Percentiles rank a stretch among this genome's conserved stretches.
Evolutionary conservation across 2,797 vertebrate genomes (phyloP).

Genomic region (Morelia viridis): DNA sequence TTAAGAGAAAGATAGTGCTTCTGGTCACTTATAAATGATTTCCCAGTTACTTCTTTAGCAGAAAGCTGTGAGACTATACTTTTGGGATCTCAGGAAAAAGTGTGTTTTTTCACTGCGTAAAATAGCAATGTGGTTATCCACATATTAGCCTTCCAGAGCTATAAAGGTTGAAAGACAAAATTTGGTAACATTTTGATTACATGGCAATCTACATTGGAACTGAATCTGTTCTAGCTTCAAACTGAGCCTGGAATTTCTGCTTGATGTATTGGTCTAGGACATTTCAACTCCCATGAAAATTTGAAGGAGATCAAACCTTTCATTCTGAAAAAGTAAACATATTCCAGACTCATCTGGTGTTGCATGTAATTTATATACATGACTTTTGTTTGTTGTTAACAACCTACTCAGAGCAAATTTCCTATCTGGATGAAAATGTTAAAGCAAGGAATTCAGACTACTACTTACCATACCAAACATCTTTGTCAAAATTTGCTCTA

Average conservation of each 20-base stretch:
- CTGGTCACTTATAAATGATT: accelerated
- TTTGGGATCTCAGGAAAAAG: not conserved
- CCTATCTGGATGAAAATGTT: not conserved
- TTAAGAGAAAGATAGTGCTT: not conserved
- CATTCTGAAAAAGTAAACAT: not conserved
- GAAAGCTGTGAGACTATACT: not conserved
- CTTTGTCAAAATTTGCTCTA: not conserved
- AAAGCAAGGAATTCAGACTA: accelerated
- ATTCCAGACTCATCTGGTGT: not conserved
- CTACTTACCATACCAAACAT: accelerated
- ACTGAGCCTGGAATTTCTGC: not conserved
- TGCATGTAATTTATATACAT: not conserved
- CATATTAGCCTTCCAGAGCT: not conserved
- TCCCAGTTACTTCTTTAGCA: conserved; percentile 8
- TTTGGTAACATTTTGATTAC: not conserved
- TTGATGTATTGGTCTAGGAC: not conserved
- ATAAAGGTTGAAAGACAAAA: not conserved
- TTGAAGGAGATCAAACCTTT: not conserved
- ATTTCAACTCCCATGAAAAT: not conserved
- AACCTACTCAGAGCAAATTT: not conserved
- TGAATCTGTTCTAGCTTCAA: not conserved
- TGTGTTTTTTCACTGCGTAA: conserved; percentile 20
- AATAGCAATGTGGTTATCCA: not conserved
- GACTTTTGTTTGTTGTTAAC: not conserved
- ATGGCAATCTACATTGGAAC: not conserved